phyloP scores from a whole-genome alignment of 2,888 invertebrate genomes.

The Hypomecis atomaria region DNA sequence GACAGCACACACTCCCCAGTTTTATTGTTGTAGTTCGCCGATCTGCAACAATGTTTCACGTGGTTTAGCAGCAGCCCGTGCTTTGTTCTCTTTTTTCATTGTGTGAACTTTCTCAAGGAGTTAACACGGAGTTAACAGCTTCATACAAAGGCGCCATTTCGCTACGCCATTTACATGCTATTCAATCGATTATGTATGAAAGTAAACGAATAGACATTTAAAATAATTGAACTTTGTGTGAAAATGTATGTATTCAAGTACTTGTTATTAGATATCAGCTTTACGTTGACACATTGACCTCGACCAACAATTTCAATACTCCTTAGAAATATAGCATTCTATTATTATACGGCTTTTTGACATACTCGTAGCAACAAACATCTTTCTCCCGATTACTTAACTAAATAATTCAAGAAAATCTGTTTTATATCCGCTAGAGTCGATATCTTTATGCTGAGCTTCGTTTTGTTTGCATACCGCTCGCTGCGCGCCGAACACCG shows the following conservation, averaged over 20 bases:
- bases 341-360: neutral
- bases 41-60: constrained; percentile 87
- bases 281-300: constrained; percentile 43
- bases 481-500: constrained; percentile 37
- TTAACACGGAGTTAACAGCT: constrained; percentile 52
- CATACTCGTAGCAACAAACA: neutral
- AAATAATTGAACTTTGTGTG: constrained; percentile 30
- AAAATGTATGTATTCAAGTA: constrained; percentile 8
- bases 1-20: constrained; percentile 94
- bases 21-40: constrained; percentile 94
- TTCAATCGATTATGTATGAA: constrained; percentile 46
- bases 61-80: constrained; percentile 61
- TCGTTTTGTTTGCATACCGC: constrained; percentile 50
- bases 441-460: constrained; percentile 47
- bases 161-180: constrained; percentile 50
- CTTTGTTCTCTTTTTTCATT: constrained; percentile 61
- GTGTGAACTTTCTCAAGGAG: constrained; percentile 76
- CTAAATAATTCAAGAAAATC: neutral
- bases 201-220: constrained; percentile 34
- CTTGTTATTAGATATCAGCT: constrained; percentile 24
- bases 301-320: neutral
- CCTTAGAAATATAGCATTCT: neutral
- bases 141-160: constrained; percentile 51
- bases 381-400: neutral
- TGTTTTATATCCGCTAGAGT: constrained; percentile 47